Conservation (phyloP, 2,888 invertebrate species). For the Fragum fragum region DNA sequence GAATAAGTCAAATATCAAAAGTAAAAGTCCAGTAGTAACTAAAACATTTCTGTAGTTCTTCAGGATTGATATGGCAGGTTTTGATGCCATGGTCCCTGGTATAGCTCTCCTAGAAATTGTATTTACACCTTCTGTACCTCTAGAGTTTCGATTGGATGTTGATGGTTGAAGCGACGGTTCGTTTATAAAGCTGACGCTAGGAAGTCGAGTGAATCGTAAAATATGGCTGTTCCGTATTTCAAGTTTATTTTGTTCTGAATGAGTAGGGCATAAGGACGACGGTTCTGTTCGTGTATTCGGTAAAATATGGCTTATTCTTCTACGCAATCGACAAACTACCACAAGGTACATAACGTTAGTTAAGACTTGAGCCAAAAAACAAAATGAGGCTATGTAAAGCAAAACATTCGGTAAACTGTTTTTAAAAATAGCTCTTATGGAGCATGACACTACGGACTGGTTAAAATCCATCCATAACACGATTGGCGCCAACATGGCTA, state of each 20-base stretch:
- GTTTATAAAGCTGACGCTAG: background rate
- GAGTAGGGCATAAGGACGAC: background rate
- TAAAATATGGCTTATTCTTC: background rate
- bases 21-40: background rate
- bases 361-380: background rate
- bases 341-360: background rate
- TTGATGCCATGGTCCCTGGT: background rate
- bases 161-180: background rate
- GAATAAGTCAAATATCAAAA: background rate
- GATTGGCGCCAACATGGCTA: background rate
- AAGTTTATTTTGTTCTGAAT: background rate
- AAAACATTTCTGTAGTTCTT: background rate
- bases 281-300: background rate
- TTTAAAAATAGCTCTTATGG: background rate
- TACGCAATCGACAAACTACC: background rate
- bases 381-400: background rate
- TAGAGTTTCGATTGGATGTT: background rate
- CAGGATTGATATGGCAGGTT: background rate
- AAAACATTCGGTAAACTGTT: background rate
- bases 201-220: too few species aligned
- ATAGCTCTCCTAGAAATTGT: background rate
- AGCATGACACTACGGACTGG: background rate
- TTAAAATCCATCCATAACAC: background rate
- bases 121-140: background rate
- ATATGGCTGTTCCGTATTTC: background rate